Percentiles rank a stretch among this genome's conserved stretches.
Conservation (phyloP, 1,140 invertebrate genomes). For the Drosophila navojoa region DNA sequence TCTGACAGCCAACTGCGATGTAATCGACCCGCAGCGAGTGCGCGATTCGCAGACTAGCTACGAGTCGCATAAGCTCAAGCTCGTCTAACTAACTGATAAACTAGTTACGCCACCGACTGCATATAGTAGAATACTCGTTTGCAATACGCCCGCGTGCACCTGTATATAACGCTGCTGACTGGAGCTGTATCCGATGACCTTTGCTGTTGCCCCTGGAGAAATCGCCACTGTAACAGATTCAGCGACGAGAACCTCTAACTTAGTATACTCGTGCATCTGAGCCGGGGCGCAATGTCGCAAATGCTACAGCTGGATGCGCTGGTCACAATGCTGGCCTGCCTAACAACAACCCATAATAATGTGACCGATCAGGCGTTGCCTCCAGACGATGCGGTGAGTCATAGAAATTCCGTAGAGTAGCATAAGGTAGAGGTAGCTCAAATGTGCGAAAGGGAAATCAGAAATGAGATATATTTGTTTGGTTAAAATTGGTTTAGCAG, state of each 20-base stretch:
- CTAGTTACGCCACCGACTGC: slow-evolving; percentile 5
- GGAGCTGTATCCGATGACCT: slow-evolving; percentile 26
- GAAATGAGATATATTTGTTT: too few relatives aligned
- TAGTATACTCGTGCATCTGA: slow-evolving; percentile 32
- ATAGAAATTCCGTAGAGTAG: too few relatives aligned
- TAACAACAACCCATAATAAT: slow-evolving; percentile 61
- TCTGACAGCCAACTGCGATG: slow-evolving; percentile 39
- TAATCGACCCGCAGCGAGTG: slow-evolving; percentile 17
- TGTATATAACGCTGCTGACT: neutral
- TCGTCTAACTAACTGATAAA: neutral
- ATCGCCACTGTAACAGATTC: neutral
- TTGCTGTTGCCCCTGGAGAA: slow-evolving; percentile 8
- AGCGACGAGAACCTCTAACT: neutral
- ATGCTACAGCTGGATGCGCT: slow-evolving; percentile 64
- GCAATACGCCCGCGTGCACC: slow-evolving; percentile 5
- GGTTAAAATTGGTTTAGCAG: too few relatives aligned
- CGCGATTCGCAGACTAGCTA: slow-evolving; percentile 12
- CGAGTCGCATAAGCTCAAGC: slow-evolving; percentile 9
- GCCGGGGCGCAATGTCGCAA: slow-evolving; percentile 46
- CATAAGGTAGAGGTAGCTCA: too few relatives aligned
- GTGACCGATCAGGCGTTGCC: slow-evolving; percentile 33
- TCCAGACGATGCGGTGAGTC: slow-evolving; percentile 48
- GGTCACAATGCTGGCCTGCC: slow-evolving; percentile 72
- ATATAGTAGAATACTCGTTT: slow-evolving; percentile 48
- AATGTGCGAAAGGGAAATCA: too few relatives aligned